Evolutionary conservation across 2,113 vertebrate species (phyloP), one percentile per base, ranked within the genome.

Genomic region (Thamnaconus septentrionalis): DNA sequence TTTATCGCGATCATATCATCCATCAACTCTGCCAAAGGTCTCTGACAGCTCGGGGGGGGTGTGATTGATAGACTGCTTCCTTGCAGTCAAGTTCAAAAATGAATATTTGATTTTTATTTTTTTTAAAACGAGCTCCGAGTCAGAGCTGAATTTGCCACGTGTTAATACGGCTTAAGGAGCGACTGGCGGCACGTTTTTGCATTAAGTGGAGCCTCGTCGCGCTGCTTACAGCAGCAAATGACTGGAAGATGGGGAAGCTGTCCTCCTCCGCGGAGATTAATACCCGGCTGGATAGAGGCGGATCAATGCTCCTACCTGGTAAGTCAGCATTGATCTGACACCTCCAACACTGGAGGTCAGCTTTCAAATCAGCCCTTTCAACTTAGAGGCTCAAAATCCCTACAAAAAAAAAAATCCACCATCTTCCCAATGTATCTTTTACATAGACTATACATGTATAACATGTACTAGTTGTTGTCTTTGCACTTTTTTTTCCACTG

Each of bases 1-100:
- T 68, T 79, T 73, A 73, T 64, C 66, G 43, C 62, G 68, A 76
- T 82, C 79, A 87, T 69, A 78, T 78, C 71, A 68, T 76, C 64
- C 66, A 81, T 84, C 73, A 72, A 7, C 5, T 59, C 68, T 67
- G 74, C 68, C 70, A 75, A 66, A 78, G 79, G 63, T 72, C 61
- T 73, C 61, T 53, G 66, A 82, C 69, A 76, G 59, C 2, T 41
- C 12, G 53, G 76, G 74, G 75, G 18, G 18, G 18, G 18, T n/a
- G 72, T 51, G 58, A 75, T 52, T 82, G 74, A 84, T 75, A 66
- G 73, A 66, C 57, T 64, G 75, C 56, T 78, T 73, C 63, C 81
- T 79, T 80, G 76, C 61, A 51, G 68, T 67, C 73, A n/a, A 6
- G 60, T 41, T 53, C 52, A 73, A 11, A 4, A 11, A 9, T 50